Conservation (phyloP, 2,797 vertebrate species). For the Glossophaga mutica region DNA sequence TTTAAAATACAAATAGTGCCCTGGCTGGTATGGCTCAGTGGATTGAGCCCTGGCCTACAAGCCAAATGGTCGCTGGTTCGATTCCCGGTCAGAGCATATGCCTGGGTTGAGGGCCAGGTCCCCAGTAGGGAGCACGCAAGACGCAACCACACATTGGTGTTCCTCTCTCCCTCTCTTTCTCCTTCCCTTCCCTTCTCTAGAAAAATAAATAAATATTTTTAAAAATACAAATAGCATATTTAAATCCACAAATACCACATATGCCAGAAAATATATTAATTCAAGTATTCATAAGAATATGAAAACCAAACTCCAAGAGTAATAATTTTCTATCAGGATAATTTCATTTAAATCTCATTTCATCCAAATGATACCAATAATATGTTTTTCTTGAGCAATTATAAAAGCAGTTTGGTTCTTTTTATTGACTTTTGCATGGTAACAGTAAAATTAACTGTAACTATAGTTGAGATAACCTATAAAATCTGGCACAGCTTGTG, state of each 20-base stretch:
- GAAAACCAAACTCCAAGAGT: slow-evolving; percentile 22
- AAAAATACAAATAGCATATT: neutral
- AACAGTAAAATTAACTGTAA: slow-evolving; percentile 30
- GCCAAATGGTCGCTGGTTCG: no score
- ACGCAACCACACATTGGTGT: no score
- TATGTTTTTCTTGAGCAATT: slow-evolving; percentile 52
- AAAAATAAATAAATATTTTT: no score
- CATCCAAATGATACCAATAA: slow-evolving; percentile 37
- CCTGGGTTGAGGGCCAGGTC: no score
- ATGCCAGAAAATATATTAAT: neutral
- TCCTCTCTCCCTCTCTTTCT: no score
- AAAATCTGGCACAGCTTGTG: slow-evolving; percentile 24
- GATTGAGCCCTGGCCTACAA: no score
- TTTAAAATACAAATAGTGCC: neutral
- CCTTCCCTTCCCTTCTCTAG: no score
- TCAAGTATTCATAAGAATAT: slow-evolving; percentile 19
- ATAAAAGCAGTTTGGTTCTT: slow-evolving; percentile 54
- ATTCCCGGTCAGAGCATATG: no score
- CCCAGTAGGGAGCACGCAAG: no score
- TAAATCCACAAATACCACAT: neutral
- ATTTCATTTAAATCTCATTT: slow-evolving; percentile 47
- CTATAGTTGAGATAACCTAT: slow-evolving; percentile 60
- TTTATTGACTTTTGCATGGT: slow-evolving; percentile 41
- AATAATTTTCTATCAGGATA: slow-evolving; percentile 18
- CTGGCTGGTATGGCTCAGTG: no score